Evolutionary conservation across 2,888 invertebrate genomes (phyloP).

Genomic region (Leptopilina syphax): DNA sequence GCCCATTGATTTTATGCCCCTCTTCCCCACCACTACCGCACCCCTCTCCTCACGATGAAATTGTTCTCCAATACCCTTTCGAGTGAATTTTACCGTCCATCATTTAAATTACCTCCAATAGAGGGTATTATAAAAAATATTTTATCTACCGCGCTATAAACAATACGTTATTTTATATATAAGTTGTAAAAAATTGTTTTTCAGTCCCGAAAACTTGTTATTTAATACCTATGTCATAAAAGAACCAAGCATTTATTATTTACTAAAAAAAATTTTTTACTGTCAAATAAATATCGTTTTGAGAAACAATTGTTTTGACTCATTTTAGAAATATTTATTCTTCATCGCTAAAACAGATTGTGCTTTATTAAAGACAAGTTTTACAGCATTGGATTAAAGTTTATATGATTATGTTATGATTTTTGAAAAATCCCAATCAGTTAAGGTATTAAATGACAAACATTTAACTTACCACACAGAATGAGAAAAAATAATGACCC

Average conservation of each 20-base stretch:
- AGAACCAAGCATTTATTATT: background rate
- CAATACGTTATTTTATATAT: constrained; percentile 18
- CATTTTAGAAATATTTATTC: background rate
- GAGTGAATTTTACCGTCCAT: constrained; percentile 30
- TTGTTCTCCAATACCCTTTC: constrained; percentile 4
- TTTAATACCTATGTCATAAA: background rate
- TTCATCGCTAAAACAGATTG: background rate
- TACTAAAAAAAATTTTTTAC: background rate
- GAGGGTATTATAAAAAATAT: constrained; percentile 9
- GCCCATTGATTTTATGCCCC: constrained; percentile 35
- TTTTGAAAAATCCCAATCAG: background rate
- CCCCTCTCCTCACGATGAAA: constrained; percentile 34
- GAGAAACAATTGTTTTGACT: too few species aligned
- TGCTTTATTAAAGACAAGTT: background rate
- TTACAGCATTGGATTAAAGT: background rate
- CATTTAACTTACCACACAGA: constrained; percentile 12
- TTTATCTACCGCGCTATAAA: constrained; percentile 3
- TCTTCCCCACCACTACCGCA: background rate
- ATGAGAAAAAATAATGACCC: background rate
- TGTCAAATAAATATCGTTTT: too few species aligned
- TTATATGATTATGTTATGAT: background rate
- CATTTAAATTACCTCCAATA: constrained; percentile 16
- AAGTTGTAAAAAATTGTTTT: background rate
- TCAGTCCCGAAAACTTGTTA: background rate
- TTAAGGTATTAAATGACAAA: background rate